Base-by-base conservation (phyloP, 92 coral and sea anemone species). In the Heliopora coerulea region DNA sequence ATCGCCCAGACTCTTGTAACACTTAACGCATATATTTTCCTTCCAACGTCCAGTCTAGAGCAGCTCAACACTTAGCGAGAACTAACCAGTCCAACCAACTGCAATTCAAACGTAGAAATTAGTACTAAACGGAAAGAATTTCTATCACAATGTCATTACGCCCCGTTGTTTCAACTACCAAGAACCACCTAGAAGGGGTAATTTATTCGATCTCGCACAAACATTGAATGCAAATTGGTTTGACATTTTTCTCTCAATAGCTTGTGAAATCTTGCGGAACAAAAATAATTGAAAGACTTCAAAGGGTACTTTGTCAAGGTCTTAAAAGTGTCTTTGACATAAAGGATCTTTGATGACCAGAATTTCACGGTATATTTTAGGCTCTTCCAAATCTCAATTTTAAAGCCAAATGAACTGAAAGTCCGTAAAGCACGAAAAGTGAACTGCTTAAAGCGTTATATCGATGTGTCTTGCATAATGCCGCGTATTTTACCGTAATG, bases 231-330 rank as follows among this genome's bases (percentile, higher is more conserved):
- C 21, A 15, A 24, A 8, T 61, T 31, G 67, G 21, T 58, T 61
- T 8, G 39, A 31, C 44, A 31, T 8, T 3, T 33, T 25, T 8
- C n/a, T 33, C 21, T 31, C 67, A 33, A 28, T 27, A 25, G 48
- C 67, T 62, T 14, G 68, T 62, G 68, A 62, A 48, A 8, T 65
- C 52, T 65, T 20, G 72, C 72, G 56, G 72, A 65, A 65, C 72
- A 54, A 28, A 33, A 65, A 11, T 4, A 37, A 65, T 65, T 65
- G 72, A 65, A 65, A 65, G 72, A 40, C 6, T 52, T 37, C 11
- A 37, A 37, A 37, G 34, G n/a, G 32, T 24, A 54, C 34, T 62
- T 61, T 8, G 12, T 62, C 21, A 11, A 26, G 1, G 18, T 8
- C 24, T 28, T 15, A 4, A 27, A 10, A 60, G 35, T 26, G 3